Base-by-base conservation (phyloP, 2,888 invertebrate species). In the Psylliodes chrysocephalus region DNA sequence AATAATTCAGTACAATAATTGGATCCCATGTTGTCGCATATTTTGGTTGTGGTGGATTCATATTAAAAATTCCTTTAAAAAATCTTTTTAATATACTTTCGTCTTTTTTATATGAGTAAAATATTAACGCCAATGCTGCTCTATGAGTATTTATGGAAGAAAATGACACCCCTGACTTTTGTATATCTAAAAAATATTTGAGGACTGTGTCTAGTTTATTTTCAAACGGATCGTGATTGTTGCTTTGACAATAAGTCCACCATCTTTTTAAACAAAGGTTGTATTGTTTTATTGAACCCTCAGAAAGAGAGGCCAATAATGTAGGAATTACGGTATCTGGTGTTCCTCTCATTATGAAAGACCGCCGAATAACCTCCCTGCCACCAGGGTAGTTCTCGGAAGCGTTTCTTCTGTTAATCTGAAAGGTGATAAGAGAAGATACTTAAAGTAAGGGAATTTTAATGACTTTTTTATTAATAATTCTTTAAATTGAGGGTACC, bases 1-100 rank as follows among this genome's bases (percentile, higher is more conserved):
- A 4, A 42, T 54, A 15, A 18, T 51, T 40, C 17, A 64, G 22
- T n/a, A 63, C 30, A 14, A 25, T n/a, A 30, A 12, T 2, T 15
- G 56, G 60, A 44, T 64, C 51, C 64, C 62, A 67, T 5, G 64
- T 67, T 4, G 14, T 8, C 1, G 46, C 25, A 51, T 67, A 64
- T 25, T 44, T 64, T 7, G 63, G 67, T 8, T 10, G 6, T 12
- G 49, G 10, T 6, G 67, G 60, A 5, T 51, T 42, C 6, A 35
- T 22, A 5, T 35, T 49, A 33, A 46, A 53, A 17, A 56, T 8
- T 2, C 63, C 65, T 44, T 63, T 68, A 22, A 63, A 33, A 42
- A 65, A 67, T 10, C 56, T 18, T 53, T 64, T 62, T 6, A 64
- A 19, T 40, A 35, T 12, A 10, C 33, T 10, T 17, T 65, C 57